phyloP scores from a whole-genome alignment of 2,113 vertebrate genomes.

The Bos indicus region DNA sequence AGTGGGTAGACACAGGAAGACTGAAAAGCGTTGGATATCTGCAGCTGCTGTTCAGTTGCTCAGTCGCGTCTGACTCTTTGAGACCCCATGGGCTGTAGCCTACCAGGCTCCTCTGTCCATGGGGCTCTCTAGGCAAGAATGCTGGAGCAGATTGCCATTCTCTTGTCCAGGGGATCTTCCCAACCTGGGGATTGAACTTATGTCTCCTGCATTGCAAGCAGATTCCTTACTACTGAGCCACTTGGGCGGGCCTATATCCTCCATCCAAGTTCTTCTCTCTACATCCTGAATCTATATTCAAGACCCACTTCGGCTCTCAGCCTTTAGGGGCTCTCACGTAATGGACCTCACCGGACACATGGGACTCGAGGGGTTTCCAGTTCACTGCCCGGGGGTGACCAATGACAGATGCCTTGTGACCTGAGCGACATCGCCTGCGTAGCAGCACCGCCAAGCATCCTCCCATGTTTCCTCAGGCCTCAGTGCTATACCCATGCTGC shows the following conservation, averaged over 20 bases:
- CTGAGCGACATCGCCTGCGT: background rate
- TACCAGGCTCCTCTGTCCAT: background rate
- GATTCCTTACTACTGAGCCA: background rate
- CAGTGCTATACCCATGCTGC: background rate
- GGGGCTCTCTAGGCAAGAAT: background rate
- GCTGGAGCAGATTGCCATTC: background rate
- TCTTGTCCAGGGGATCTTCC: background rate
- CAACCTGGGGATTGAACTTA: background rate
- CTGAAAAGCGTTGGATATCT: fast-evolving
- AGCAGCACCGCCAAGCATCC: background rate
- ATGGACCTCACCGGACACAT: no score
- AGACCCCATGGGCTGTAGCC: background rate
- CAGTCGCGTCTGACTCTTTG: fast-evolving
- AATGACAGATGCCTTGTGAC: fast-evolving
- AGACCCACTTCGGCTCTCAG: background rate
- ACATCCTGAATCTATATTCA: background rate
- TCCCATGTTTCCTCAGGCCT: background rate
- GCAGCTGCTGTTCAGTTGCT: background rate
- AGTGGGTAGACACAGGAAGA: background rate
- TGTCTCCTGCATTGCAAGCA: background rate
- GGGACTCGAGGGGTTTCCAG: background rate
- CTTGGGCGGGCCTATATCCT: background rate
- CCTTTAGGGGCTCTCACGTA: background rate
- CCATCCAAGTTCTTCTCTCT: background rate
- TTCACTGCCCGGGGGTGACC: background rate